Conservation (phyloP, 2,113 vertebrate species). For the Dasyornis broadbenti region DNA sequence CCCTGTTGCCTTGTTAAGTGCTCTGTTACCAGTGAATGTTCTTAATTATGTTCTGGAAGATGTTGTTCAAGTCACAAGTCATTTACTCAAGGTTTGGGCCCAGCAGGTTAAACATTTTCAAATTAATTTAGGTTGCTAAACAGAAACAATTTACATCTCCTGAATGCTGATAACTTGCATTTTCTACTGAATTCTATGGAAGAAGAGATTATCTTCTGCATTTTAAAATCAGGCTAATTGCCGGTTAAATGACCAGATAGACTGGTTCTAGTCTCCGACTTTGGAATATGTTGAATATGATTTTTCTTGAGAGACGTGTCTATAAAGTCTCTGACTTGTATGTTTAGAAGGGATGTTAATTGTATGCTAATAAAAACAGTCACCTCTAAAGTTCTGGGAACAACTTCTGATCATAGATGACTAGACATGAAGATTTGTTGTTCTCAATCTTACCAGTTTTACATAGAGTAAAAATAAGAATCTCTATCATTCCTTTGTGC, state of each 20-base stretch:
- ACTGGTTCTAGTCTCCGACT: background rate
- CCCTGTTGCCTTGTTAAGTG: conserved; percentile 44
- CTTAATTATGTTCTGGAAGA: conserved; percentile 33
- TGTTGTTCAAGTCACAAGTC: conserved; percentile 30
- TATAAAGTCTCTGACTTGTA: background rate
- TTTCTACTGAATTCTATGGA: background rate
- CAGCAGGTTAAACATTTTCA: conserved; percentile 50
- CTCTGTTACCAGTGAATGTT: background rate
- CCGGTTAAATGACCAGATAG: background rate
- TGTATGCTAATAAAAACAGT: background rate
- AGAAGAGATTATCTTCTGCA: background rate
- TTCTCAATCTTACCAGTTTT: background rate
- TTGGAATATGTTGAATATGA: background rate
- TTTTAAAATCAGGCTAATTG: background rate
- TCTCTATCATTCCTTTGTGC: background rate
- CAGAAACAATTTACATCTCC: background rate
- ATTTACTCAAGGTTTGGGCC: conserved; percentile 32
- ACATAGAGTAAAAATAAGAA: background rate
- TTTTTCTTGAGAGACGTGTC: background rate
- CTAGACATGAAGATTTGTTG: background rate
- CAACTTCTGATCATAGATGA: background rate
- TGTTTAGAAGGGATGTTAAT: background rate
- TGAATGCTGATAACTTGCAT: background rate
- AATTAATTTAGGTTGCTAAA: conserved; percentile 41
- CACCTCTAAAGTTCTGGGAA: background rate